Evolutionary conservation across 2,113 vertebrate species (phyloP), one percentile per base, ranked within the genome.

Genomic region (Amblyopsis rosae): DNA sequence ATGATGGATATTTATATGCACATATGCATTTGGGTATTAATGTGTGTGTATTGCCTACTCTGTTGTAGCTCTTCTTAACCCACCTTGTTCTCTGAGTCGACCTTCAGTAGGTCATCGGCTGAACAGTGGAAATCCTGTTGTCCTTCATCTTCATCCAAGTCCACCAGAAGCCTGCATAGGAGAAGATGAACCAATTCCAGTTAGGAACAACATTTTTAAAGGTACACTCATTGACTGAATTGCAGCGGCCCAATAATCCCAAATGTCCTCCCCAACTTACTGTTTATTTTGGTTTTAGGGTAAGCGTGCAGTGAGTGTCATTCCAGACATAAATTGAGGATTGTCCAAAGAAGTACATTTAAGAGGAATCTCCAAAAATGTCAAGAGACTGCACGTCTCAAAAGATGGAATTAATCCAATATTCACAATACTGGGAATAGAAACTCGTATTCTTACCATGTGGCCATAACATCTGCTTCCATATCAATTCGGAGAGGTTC

Each of bases 101-200:
- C 67, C 0, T 75, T 90, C 19, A 97, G 67, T 83, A 98, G 92
- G 81, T 96, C 93, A 32, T 95, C 94, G 4, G 95, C 95, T 0
- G 77, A 74, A 1, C 89, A 84, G 33, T 73, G 13, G 86, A 99
- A 99, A 63, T 92, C 83, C 87, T 95, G 61, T 50, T 75, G 85
- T 10, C 84, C 86, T 33, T 82, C 72, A 0, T 90, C 81, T 0
- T 89, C 87, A 3, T 94, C 95, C 71, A 69, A 82, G 65, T 96
- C 93, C 56, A 95, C 82, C 0, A 85, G 84, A 33, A 98, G 91
- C 84, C 96, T 98, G 7, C 48, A 11, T 62, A 19, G 19, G 58
- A 15, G 58, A 76, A 66, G 75, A 80, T 61, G 73, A 72, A 59
- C 78, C 83, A 81, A 63, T 61, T 65, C 69, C 70, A 71, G 69